phyloP scores from a whole-genome alignment of 2,113 vertebrate species.

The Heteronetta atricapilla region DNA sequence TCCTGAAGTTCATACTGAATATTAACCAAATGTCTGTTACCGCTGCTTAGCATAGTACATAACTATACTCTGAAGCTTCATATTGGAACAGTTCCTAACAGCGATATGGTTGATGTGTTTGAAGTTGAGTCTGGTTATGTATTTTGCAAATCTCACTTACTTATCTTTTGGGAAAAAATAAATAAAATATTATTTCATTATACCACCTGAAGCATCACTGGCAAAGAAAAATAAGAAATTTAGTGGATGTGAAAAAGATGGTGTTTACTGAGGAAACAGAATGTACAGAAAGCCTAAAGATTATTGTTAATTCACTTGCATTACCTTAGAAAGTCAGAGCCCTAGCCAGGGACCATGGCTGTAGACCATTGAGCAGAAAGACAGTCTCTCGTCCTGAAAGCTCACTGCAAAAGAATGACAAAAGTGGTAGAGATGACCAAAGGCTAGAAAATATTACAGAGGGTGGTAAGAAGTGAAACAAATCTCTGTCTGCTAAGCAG shows the following conservation, averaged over 20 bases:
- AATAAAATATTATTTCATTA: not conserved
- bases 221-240: not conserved
- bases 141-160: not conserved
- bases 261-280: not conserved
- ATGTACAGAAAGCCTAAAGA: not conserved
- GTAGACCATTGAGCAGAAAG: not conserved
- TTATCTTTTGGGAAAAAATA: not conserved
- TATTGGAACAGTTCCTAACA: not conserved
- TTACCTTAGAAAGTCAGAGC: not conserved
- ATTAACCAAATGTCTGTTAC: not conserved
- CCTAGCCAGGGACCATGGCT: not conserved
- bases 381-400: not conserved
- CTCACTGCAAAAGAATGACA: not conserved
- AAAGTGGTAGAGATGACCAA: not conserved
- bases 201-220: not conserved
- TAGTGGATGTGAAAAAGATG: not conserved
- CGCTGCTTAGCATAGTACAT: not conserved
- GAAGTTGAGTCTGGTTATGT: not conserved
- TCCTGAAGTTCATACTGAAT: not conserved
- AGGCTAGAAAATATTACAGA: not conserved
- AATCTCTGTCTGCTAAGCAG: not conserved
- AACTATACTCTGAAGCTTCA: conserved; percentile 12
- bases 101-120: not conserved
- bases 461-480: not conserved
- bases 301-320: not conserved